phyloP scores from a whole-genome alignment of 2,888 invertebrate species.

The Resseliella maxima region DNA sequence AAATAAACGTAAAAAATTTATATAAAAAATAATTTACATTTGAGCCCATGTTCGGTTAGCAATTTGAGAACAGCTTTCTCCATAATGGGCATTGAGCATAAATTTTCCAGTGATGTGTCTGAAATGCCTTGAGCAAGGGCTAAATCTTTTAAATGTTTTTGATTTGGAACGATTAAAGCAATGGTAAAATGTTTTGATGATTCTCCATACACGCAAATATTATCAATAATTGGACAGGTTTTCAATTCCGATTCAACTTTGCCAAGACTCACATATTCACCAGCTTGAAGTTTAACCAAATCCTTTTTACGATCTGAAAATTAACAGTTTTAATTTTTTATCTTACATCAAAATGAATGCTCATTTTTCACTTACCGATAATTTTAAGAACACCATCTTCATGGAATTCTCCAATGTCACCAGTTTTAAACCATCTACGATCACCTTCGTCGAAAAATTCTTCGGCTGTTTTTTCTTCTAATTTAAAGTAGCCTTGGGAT shows the following conservation, averaged over 20 bases:
- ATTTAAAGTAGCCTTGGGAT: slow-evolving; percentile 93
- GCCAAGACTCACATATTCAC: slow-evolving; percentile 97
- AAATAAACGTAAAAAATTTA: neutral
- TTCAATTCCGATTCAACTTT: slow-evolving; percentile 96
- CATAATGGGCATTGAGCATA: slow-evolving; percentile 79
- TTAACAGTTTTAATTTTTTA: neutral
- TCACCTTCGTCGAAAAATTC: slow-evolving; percentile 88
- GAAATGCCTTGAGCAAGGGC: slow-evolving; percentile 76
- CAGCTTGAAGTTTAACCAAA: slow-evolving; percentile 95
- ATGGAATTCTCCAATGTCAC: slow-evolving; percentile 95
- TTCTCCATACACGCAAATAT: slow-evolving; percentile 97
- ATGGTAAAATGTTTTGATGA: slow-evolving; percentile 85
- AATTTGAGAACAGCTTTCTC: slow-evolving; percentile 87
- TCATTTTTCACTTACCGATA: slow-evolving; percentile 81
- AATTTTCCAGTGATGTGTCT: slow-evolving; percentile 73
- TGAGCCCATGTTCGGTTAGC: slow-evolving; percentile 83
- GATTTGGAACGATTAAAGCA: slow-evolving; percentile 90
- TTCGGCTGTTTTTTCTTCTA: slow-evolving; percentile 86
- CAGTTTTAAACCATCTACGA: slow-evolving; percentile 92
- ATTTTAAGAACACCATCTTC: slow-evolving; percentile 95
- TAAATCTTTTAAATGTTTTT: slow-evolving; percentile 75
- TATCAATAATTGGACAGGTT: slow-evolving; percentile 93
- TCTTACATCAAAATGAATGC: neutral
- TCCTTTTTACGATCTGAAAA: slow-evolving; percentile 96
- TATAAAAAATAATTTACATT: slow-evolving; percentile 73